phyloP scores from a whole-genome alignment of 2,888 invertebrate species.

The Campoletis raptor region DNA sequence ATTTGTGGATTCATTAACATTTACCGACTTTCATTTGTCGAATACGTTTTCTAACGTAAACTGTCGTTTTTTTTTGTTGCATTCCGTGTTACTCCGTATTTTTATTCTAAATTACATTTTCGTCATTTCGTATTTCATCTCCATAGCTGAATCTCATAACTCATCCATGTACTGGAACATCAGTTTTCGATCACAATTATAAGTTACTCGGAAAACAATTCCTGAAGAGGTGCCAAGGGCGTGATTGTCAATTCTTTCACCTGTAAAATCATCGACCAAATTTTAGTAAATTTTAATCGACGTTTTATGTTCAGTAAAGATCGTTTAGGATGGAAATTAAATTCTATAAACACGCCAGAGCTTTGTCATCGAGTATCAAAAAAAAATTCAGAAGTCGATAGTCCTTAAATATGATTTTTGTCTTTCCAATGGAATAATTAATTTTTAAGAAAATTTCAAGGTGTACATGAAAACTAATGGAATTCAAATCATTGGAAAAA shows the following conservation, averaged over 20 bases:
- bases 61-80: not conserved
- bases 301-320: not conserved
- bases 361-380: not conserved
- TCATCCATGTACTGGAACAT: not conserved
- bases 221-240: not conserved
- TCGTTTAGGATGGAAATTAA: not conserved
- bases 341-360: not conserved
- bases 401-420: too few species aligned
- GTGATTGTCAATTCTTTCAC: conserved; percentile 72
- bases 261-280: conserved; percentile 59
- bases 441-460: too few species aligned
- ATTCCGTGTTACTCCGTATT: not conserved
- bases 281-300: not conserved
- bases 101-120: not conserved
- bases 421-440: too few species aligned
- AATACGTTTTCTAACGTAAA: not conserved
- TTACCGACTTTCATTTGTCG: not conserved
- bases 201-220: not conserved
- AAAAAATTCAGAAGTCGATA: not conserved
- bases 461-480: too few species aligned
- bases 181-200: not conserved
- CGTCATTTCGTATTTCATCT: not conserved
- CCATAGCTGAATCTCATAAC: not conserved
- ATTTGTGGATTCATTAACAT: not conserved
- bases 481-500: not conserved